Percentiles rank a stretch among this genome's conserved stretches.
Evolutionary conservation across 2,888 invertebrate genomes (phyloP).

Genomic region (Caenorhabditis uteleia): DNA sequence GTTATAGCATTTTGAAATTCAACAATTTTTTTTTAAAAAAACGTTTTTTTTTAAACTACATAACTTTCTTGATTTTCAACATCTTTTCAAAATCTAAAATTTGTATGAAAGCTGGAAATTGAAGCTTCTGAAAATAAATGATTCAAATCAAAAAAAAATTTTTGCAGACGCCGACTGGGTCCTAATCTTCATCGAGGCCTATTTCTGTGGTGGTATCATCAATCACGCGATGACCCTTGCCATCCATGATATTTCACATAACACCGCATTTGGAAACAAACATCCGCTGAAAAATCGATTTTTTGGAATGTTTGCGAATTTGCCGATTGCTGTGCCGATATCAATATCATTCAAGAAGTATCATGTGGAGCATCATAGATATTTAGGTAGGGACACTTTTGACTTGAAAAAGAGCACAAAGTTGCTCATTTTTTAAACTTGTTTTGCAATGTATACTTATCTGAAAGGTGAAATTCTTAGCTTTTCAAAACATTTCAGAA

Average conservation of each 20-base stretch:
- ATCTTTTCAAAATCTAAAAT: no score
- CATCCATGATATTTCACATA: constrained; percentile 96
- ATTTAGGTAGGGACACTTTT: constrained; percentile 58
- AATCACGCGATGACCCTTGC: constrained; percentile 93
- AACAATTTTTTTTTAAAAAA: no score
- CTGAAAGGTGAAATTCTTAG: background rate
- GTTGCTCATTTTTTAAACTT: background rate
- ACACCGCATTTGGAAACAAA: constrained; percentile 89
- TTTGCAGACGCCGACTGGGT: constrained; percentile 78
- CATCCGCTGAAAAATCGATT: constrained; percentile 76
- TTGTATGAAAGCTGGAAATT: no score
- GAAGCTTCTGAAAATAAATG: background rate
- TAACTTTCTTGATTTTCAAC: no score
- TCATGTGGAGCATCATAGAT: constrained; percentile 89
- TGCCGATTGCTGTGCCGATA: constrained; percentile 92
- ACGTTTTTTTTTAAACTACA: no score
- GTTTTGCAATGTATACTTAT: background rate
- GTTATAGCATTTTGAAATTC: no score
- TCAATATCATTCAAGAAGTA: constrained; percentile 95
- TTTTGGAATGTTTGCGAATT: constrained; percentile 91
- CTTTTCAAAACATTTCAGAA: no score
- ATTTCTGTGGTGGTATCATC: constrained; percentile 92
- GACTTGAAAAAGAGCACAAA: background rate
- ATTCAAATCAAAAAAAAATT: background rate
- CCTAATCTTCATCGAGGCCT: constrained; percentile 80